phyloP scores from a whole-genome alignment of 2,797 vertebrate species.

The Acrossocheilus fasciatus region DNA sequence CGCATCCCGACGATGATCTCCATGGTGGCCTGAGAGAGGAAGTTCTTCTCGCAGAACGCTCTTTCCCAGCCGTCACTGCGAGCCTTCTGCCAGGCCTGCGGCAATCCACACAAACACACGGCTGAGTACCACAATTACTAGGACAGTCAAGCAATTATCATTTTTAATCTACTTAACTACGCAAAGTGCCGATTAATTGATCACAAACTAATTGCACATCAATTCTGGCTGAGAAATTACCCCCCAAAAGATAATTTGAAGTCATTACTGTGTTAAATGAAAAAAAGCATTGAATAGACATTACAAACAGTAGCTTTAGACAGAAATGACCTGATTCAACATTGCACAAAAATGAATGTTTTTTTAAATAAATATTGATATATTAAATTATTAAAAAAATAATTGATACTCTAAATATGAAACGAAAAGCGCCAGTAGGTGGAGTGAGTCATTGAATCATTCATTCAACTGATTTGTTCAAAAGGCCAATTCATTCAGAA shows the following conservation, averaged over 20 bases:
- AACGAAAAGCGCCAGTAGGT: too few relatives aligned
- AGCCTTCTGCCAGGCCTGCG: constrained; percentile 94
- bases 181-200: not conserved
- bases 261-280: not conserved
- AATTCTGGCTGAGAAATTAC: too few relatives aligned
- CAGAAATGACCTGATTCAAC: too few relatives aligned
- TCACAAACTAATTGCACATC: too few relatives aligned
- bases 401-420: too few relatives aligned
- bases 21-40: constrained; percentile 94
- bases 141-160: not conserved
- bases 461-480: too few relatives aligned
- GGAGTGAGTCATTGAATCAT: too few relatives aligned
- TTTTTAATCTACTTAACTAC: not conserved
- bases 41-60: constrained; percentile 94
- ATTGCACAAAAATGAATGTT: too few relatives aligned
- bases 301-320: not conserved
- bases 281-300: not conserved
- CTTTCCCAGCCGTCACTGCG: constrained; percentile 91
- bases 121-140: not conserved
- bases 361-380: too few relatives aligned
- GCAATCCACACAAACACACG: not conserved
- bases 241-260: not conserved
- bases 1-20: constrained; percentile 94
- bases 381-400: too few relatives aligned
- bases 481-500: too few relatives aligned